Evolutionary conservation across 2,113 vertebrate species (phyloP), one percentile per base, ranked within the genome.

Genomic region (Todiramphus chloris): DNA sequence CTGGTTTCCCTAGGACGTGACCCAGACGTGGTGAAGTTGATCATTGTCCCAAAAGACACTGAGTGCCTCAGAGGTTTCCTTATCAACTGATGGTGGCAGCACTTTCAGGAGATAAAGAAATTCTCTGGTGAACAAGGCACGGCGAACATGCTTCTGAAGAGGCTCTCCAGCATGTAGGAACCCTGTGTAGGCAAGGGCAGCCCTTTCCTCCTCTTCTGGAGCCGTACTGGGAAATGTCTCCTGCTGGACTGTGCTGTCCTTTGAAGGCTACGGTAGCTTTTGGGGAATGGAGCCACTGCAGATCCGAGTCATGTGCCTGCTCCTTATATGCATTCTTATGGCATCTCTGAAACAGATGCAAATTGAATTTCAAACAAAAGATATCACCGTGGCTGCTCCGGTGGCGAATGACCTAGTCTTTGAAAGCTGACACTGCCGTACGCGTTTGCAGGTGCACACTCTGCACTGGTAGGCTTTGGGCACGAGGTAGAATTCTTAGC

Each of bases 341-440:
- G 75, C 55, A 85, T 96, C 79, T 95, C 89, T 93, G 81, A 62
- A 95, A 89, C 60, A 51, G 74, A 95, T 95, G 90, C 94, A 94
- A 95, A 86, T 78, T 95, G 89, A 89, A 95, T 97, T 96, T 97
- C 91, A 92, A 96, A 94, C 87, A 92, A 91, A 93, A 96, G 74
- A 37, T 79, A 83, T 56, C 28, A 13, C 75, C 72, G 58, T 6
- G 48, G 72, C 85, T 83, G 84, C 70, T 89, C 58, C 31, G 31
- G 53, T 87, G 68, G 89, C 56, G 86, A 91, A 72, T 39, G 66
- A 81, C 81, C 77, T 81, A 90, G 78, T 93, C 66, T 80, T 74
- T 84, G 91, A 89, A 87, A 93, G 69, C 37, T 73, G 62, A 64
- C 46, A 15, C 83, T 56, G 30, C 63, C 25, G 12, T 90, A 25